Base-by-base conservation (phyloP, 53 echinoderm and acorn worm genomes). In the Crossaster papposus region DNA sequence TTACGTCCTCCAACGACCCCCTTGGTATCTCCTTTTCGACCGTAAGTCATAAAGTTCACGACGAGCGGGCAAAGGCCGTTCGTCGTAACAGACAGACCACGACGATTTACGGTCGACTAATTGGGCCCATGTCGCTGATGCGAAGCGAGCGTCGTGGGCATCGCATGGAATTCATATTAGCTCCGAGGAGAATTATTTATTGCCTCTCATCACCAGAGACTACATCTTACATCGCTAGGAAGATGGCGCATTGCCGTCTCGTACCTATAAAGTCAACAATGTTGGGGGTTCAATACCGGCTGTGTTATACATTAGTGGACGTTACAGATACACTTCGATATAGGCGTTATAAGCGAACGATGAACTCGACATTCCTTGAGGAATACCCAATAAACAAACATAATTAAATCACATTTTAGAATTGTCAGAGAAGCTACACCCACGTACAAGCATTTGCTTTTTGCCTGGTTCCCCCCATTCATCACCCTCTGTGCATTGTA, bases 101-200 rank as follows among this genome's bases (percentile, higher is more conserved):
- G 72, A 85, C 55, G 71, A 85, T 85, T 85, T 85, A 85, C 85
- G 31, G 72, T 32, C 72, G 26, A 72, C 85, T 85, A 85, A 87
- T 87, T 87, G 87, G 87, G 44, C 76, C 33, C 76, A 10, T 54
- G 87, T 76, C 75, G 87, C n/a, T 51, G 51, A 85, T 54, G 85
- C 71, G 22, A 30, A 30, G 28, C 85, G 77, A 37, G 70, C 22
- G 72, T 51, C 84, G 72, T 51, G 50, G 84, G 36, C 20, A 84
- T 54, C 35, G 75, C 64, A 13, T 37, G 87, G 87, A 76, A 87
- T 87, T 75, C 63, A 35, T 75, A 77, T 87, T 62, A 77, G 76
- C 52, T 31, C 7, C 36, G 24, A 63, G 32, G 76, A 77, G 26
- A 72, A 87, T 87, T 44, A 44, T 44, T 87, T 85, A 85, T 73